phyloP scores from a whole-genome alignment of 2,113 vertebrate genomes.

The Tachuris rubrigastra region DNA sequence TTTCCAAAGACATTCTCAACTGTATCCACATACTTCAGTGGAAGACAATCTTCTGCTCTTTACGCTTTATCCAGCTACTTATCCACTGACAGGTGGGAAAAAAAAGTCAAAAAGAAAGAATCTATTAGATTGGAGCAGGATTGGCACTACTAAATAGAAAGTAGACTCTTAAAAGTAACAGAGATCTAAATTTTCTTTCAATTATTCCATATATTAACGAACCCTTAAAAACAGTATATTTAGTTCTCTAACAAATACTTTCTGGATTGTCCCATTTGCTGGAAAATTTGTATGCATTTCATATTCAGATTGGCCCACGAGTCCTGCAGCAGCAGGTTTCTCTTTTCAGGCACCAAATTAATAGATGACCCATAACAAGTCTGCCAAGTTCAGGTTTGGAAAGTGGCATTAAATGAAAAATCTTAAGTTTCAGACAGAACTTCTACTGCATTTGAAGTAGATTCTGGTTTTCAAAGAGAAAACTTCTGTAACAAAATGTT shows the following conservation, averaged over 20 bases:
- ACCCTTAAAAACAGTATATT: neutral
- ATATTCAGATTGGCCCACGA: neutral
- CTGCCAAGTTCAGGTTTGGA: neutral
- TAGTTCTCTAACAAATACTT: neutral
- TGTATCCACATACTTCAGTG: neutral
- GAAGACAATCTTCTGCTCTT: neutral
- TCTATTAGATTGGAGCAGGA: neutral
- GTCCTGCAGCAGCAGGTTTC: neutral
- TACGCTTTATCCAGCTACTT: neutral
- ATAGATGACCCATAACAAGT: neutral
- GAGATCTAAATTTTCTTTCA: neutral
- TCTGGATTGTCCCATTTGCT: neutral
- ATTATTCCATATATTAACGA: neutral
- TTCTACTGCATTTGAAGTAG: neutral
- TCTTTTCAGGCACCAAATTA: neutral
- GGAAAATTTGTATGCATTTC: neutral
- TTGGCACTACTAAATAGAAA: accelerated
- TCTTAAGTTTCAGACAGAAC: neutral
- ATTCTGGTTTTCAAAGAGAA: neutral
- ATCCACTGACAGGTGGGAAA: neutral
- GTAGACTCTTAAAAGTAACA: neutral
- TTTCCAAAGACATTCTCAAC: neutral
- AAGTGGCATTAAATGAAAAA: neutral
- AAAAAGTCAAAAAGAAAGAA: neutral
- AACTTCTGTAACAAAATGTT: neutral